A percentile compares a stretch with the other conserved stretches of the same genome.
Conservation (phyloP, 2,888 invertebrate species). For the Calliopum simillimum region DNA sequence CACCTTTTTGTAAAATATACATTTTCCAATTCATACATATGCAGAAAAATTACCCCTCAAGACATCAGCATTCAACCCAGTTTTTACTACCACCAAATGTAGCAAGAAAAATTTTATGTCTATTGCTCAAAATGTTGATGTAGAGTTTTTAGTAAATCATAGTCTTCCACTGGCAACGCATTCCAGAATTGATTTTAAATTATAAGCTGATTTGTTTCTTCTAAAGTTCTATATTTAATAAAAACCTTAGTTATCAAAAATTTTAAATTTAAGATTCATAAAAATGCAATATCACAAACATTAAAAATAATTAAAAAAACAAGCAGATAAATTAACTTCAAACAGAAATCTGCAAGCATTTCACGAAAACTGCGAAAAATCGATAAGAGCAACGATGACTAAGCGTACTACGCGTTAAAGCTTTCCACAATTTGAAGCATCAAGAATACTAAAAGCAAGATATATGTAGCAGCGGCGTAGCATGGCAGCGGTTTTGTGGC, state of each 20-base stretch:
- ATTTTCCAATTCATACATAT: neutral
- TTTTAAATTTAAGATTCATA: constrained; percentile 26
- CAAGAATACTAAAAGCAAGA: neutral
- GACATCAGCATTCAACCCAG: constrained; percentile 7
- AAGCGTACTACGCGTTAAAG: constrained; percentile 7
- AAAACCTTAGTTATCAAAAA: constrained; percentile 37
- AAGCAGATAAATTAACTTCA: neutral
- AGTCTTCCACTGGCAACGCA: constrained; percentile 64
- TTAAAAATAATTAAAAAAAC: neutral
- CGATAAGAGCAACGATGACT: constrained; percentile 24
- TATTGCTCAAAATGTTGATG: neutral
- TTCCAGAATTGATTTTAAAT: constrained; percentile 17
- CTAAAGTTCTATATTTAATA: constrained; percentile 34
- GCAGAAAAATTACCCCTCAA: neutral
- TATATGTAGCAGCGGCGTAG: constrained; percentile 49
- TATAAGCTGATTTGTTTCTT: no score
- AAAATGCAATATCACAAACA: neutral
- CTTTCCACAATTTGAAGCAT: neutral
- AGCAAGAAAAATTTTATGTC: constrained; percentile 4
- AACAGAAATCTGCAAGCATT: neutral
- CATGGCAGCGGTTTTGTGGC: neutral
- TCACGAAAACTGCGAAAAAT: constrained; percentile 21
- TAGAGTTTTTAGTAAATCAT: constrained; percentile 54
- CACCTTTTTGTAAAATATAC: no score
- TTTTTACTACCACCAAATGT: constrained; percentile 1